Evolutionary conservation across 1,140 invertebrate species (phyloP), one percentile per base, ranked within the genome.

Genomic region (Steinernema khuongi): DNA sequence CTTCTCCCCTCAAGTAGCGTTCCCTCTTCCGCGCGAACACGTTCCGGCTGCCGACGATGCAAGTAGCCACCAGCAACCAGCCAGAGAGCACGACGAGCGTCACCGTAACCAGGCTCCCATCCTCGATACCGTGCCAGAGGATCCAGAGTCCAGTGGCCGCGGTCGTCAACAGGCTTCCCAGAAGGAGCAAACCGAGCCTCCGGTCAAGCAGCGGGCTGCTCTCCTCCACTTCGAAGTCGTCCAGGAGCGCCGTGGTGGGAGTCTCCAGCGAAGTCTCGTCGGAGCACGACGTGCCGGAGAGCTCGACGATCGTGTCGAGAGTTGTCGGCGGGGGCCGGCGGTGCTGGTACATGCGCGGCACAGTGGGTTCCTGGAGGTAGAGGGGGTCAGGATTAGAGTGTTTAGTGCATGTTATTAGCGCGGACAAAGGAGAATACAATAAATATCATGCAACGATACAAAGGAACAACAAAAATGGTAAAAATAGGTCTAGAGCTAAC

Each of bases 301-400:
- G 14, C 22, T 60, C 50, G 50, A 60, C 50, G 50, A 60, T 60
- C 50, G 50, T 60, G 50, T 60, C 50, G 11, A 60, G 50, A n/a
- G n/a, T n/a, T 22, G 50, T 60, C 50, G 50, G 11, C 19, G 50
- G 50, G 2, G 50, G 50, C 11, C 50, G 22, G 19, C 50, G 50
- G 4, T 7, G 4, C 22, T 60, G 50, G 26, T 26, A 26, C 50
- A 60, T 60, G 11, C 50, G 22, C n/a, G n/a, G 19, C 11, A 14
- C 11, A 60, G 50, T 7, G 26, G 4, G 14, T 22, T 41, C 36
- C n/a, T 7, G n/a, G n/a, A 41, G 36, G 36, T 41, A n/a, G n/a
- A n/a, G n/a, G n/a, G n/a, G n/a, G n/a, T n/a, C n/a, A n/a, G n/a
- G n/a, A n/a, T n/a, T n/a, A n/a, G n/a, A n/a, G n/a, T n/a, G n/a